These are phyloP conservation scores for Myotis findleyi DNA, from an alignment of 2,797 vertebrate genomes.

Conservation along the genomic window DNA sequence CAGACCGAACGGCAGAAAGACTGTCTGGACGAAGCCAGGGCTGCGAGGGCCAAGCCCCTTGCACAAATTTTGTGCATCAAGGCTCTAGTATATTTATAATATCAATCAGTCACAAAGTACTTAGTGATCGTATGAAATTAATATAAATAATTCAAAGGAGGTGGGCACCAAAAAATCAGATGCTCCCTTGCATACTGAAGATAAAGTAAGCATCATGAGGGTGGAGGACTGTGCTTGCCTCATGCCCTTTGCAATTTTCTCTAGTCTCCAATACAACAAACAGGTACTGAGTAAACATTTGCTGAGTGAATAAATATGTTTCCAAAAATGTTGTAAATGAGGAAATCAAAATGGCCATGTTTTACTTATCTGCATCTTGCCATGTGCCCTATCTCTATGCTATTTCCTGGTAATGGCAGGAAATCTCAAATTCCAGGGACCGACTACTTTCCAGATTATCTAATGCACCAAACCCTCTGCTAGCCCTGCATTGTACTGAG, in stretches of 20 bases:
- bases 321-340: conserved; percentile 12
- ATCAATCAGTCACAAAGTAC: background rate
- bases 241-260: background rate
- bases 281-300: background rate
- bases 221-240: background rate
- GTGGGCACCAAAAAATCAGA: background rate
- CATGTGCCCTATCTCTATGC: background rate
- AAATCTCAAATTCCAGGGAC: conserved; percentile 25
- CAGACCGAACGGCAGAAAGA: too few relatives aligned
- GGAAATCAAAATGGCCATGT: conserved; percentile 33
- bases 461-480: background rate
- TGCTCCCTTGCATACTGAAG: background rate
- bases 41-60: too few relatives aligned
- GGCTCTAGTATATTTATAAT: background rate
- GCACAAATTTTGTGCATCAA: too few relatives aligned
- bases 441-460: background rate
- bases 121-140: background rate
- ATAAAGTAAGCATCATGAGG: background rate
- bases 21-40: too few relatives aligned
- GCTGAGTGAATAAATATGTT: background rate
- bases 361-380: background rate
- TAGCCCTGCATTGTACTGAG: background rate
- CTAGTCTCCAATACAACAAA: background rate
- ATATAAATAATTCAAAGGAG: background rate
- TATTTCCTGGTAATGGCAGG: background rate